Base-by-base conservation (phyloP, 2,888 invertebrate species). In the Drosophila neonasuta region DNA sequence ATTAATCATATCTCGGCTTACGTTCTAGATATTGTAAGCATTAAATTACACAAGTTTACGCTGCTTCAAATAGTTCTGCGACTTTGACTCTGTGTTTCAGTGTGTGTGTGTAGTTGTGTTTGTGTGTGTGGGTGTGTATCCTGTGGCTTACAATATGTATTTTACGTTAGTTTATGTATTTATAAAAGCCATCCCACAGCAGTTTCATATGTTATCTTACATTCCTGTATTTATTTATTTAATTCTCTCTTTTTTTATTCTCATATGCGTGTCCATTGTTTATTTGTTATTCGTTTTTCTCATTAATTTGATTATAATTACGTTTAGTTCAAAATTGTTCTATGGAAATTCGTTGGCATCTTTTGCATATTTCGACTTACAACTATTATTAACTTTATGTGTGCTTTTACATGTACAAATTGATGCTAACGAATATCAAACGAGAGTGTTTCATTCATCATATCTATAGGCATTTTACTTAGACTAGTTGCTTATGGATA, bases 401-500 rank as follows among this genome's bases (percentile, higher is more conserved):
- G 84, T 70, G 86, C 81, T 74, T 74, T 84, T 78, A 77, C 84
- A 80, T 80, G 71, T 80, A 80, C 80, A 80, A 80, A 86, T 80
- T 71, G 78, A 55, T 80, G 86, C 60, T 60, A 77, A 60, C 67
- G 59, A 54, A 72, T 57, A 58, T 72, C 32, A 72, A 74, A 73
- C 46, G 51, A 68, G 11, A 17, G 17, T 20, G 24, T 41, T 11
- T 8, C n/a, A 1, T 13, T 20, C 34, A 24, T 52, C 51, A 32
- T 70, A 62, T 70, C 41, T 46, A 49, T 74, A 78, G 69, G 78
- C 74, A 60, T 56, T 76, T 75, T 55, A 66, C 69, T 75, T 75
- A 75, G 15, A 60, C 42, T 73, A 61, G 11, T 72, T 77, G 73
- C 74, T 77, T 74, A 74, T 45, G 58, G 58, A 66, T 62, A 67